phyloP scores from a whole-genome alignment of 2,888 invertebrate species.

The Sphaerophoria taeniata region DNA sequence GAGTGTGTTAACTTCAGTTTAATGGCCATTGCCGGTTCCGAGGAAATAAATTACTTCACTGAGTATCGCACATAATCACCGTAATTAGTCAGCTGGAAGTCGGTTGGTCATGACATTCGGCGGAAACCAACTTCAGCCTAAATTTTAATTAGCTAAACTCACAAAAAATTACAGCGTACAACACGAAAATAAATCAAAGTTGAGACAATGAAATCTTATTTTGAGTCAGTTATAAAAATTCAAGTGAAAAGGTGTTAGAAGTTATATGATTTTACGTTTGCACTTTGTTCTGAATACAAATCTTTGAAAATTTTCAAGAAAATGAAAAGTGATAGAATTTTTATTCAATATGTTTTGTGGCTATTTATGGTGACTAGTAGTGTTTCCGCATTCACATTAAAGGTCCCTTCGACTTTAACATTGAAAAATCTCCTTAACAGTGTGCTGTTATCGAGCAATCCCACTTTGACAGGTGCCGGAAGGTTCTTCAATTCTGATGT shows the following conservation, averaged over 20 bases:
- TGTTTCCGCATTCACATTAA: slow-evolving; percentile 79
- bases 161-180: neutral
- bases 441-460: slow-evolving; percentile 80
- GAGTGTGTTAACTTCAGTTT: slow-evolving; percentile 40
- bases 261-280: neutral
- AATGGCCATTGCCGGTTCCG: slow-evolving; percentile 56
- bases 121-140: slow-evolving; percentile 34
- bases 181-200: slow-evolving; percentile 21
- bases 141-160: slow-evolving; percentile 18
- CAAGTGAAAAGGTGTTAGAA: slow-evolving; percentile 25
- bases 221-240: neutral
- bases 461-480: slow-evolving; percentile 80
- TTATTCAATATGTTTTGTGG: slow-evolving; percentile 75
- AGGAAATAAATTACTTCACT: slow-evolving; percentile 29
- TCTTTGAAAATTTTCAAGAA: slow-evolving; percentile 37
- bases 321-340: slow-evolving; percentile 76
- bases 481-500: slow-evolving; percentile 81
- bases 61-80: slow-evolving; percentile 47
- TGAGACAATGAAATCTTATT: slow-evolving; percentile 15
- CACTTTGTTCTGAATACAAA: neutral
- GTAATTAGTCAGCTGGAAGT: slow-evolving; percentile 40
- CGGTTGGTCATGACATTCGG: slow-evolving; percentile 70
- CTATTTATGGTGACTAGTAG: slow-evolving; percentile 77
- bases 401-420: slow-evolving; percentile 81
- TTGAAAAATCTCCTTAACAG: slow-evolving; percentile 81